Evolutionary conservation across 2,888 invertebrate genomes (phyloP), one percentile per base, ranked within the genome.

Genomic region (Cerceris ruficornis): DNA sequence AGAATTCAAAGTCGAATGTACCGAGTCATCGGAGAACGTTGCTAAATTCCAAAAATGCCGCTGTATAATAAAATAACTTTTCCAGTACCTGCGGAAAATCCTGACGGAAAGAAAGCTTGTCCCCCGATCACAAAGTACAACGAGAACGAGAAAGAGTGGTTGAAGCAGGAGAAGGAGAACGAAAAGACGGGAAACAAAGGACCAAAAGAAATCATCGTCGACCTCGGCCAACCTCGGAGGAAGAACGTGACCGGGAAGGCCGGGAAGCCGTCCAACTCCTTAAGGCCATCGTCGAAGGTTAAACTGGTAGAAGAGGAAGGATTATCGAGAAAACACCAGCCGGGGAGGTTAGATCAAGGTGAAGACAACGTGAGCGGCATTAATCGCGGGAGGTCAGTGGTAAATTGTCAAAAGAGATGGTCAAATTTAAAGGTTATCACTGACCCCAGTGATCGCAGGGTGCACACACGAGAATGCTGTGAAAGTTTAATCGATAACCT

Each of bases 171-270:
- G 43, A 83, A 78, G 17, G 54, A 62, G n/a, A 52, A 74, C 4
- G 74, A 77, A 15, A 85, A 83, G 11, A 64, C 80, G 42, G 66
- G 69, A 11, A 73, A 84, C 54, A 83, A 85, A 69, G 50, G n/a
- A 7, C 86, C 86, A 0, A 82, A 81, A 28, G 69, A 89, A 80
- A 88, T 89, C 39, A 55, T 88, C n/a, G 72, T 70, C 9, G 75
- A 83, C 15, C 50, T 69, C 7, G 74, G 66, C 6, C 8, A 39
- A 60, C 1, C 58, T 8, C 11, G 11, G 15, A 17, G 5, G 7
- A 64, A 67, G 11, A 72, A 73, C 50, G 52, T 14, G 54, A 82
- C 75, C 7, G 62, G 4, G n/a, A 66, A 14, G 4, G 69, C 9
- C 9, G 41, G 1, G 7, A 68, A 65, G 0, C 7, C 62, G 7